Percentiles rank a stretch among this genome's conserved stretches.
These are phyloP conservation scores for Halichondria panicea DNA, from an alignment of 37 sponge, comb jelly and placozoan genomes.

Conservation along the genomic window DNA sequence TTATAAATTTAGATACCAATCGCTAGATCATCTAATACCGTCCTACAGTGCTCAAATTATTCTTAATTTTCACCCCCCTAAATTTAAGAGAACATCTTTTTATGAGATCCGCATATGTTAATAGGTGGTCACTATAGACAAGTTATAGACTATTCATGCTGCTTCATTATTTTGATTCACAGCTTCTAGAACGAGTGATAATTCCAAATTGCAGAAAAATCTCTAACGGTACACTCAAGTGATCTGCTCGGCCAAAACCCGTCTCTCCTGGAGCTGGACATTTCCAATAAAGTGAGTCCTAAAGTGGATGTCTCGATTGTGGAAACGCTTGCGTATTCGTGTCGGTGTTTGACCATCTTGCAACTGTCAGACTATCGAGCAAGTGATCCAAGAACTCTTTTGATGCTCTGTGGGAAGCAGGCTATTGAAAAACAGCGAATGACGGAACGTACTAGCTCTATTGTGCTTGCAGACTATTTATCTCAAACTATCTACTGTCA, in stretches of 20 bases:
- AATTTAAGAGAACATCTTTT: no score
- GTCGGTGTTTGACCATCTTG: constrained; percentile 7
- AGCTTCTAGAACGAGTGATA: constrained; percentile 26
- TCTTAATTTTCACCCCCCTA: no score
- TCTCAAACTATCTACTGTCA: no score
- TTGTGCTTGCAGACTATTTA: no score
- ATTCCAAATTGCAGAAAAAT: constrained; percentile 18
- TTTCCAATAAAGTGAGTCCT: constrained; percentile 27
- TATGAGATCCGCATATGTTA: no score
- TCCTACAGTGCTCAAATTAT: no score
- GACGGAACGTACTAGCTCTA: no score
- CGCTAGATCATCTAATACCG: no score
- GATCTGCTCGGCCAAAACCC: constrained; percentile 19
- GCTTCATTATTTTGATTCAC: not conserved
- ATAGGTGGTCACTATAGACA: no score
- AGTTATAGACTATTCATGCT: not conserved
- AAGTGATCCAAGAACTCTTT: constrained; percentile 6
- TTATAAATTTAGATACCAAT: no score
- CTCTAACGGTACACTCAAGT: constrained; percentile 1
- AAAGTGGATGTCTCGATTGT: constrained; percentile 10
- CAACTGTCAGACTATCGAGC: constrained; percentile 19
- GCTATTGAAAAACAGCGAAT: constrained; percentile 3
- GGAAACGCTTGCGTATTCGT: not conserved
- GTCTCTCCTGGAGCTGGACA: constrained; percentile 7
- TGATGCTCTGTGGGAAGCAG: constrained; percentile 17